phyloP scores from a whole-genome alignment of 1,140 invertebrate species.

The Rhopalosiphum padi region DNA sequence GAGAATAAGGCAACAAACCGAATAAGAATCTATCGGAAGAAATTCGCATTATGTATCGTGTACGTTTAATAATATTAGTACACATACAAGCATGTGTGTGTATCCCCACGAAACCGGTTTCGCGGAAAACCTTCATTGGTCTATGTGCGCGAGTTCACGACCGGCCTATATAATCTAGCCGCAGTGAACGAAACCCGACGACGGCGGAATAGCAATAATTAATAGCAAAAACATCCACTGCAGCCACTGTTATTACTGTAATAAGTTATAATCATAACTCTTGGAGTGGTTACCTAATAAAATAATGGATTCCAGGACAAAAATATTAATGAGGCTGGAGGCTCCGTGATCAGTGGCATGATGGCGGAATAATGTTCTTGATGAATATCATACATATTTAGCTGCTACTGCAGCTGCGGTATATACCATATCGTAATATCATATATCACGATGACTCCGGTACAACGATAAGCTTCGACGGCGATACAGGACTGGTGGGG shows the following conservation, averaged over 20 bases:
- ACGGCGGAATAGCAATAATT: neutral
- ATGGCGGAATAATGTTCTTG: neutral
- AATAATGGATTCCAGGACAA: too few species aligned
- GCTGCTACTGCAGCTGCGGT: neutral
- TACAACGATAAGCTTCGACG: neutral
- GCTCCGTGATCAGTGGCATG: neutral
- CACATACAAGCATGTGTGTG: too few species aligned
- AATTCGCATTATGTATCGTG: neutral
- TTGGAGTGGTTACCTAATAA: too few species aligned
- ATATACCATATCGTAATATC: neutral
- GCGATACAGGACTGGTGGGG: too few species aligned
- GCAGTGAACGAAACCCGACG: neutral
- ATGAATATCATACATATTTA: neutral
- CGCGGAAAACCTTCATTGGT: neutral
- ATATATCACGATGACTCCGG: neutral
- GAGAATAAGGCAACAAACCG: neutral
- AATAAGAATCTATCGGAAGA: neutral
- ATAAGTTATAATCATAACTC: too few species aligned
- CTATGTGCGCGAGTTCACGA: neutral
- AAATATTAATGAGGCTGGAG: too few species aligned
- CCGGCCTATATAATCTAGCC: slow-evolving; percentile 2
- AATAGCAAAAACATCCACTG: neutral
- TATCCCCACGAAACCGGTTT: slow-evolving; percentile 36
- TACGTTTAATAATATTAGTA: neutral
- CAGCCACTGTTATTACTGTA: neutral